Base-by-base conservation (phyloP, 1,140 invertebrate species). In the Eueides isabella region DNA sequence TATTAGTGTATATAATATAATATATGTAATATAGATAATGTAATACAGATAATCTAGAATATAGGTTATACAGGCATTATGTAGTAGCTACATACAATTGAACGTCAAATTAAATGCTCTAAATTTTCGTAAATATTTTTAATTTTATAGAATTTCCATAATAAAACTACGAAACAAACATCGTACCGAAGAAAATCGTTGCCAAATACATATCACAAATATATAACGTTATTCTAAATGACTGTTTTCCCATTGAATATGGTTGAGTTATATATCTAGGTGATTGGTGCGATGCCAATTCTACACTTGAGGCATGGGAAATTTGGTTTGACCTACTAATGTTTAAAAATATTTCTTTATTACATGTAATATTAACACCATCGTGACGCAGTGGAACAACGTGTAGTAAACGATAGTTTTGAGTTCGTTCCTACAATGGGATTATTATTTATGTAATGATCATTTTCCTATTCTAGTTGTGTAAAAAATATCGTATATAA, bases 231-330 rank as follows among this genome's bases (percentile, higher is more conserved):
- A 55, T 26, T 55, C 26, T 11, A 55, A 55, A 55, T 55, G 19
- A 19, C n/a, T 48, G 11, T 55, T 55, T 55, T 55, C 48, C 48
- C 48, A 55, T 55, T 26, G 48, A 55, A 23, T 55, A 19, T 11
- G 19, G 48, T 26, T 55, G 48, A 55, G 48, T 55, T 55, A 55
- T 55, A 55, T 26, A 23, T 55, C 48, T 26, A 55, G 48, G 48
- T 55, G 7, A 55, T 55, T 55, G 48, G 48, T 63, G 31, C 28
- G 26, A 16, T 63, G 62, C 62, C 30, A 63, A 63, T 63, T 63
- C 62, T 30, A 30, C 62, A 63, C 28, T 63, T 30, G 30, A 63
- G 30, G 23, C 48, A 55, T 55, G 48, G 48, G 19, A 26, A 55
- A 55, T 23, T 55, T 11, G 9, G n/a, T 0, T n/a, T 12, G 48